Evolutionary conservation across 2,888 invertebrate genomes (phyloP), one percentile per base, ranked within the genome.

Genomic region (Caenorhabditis imperialis): DNA sequence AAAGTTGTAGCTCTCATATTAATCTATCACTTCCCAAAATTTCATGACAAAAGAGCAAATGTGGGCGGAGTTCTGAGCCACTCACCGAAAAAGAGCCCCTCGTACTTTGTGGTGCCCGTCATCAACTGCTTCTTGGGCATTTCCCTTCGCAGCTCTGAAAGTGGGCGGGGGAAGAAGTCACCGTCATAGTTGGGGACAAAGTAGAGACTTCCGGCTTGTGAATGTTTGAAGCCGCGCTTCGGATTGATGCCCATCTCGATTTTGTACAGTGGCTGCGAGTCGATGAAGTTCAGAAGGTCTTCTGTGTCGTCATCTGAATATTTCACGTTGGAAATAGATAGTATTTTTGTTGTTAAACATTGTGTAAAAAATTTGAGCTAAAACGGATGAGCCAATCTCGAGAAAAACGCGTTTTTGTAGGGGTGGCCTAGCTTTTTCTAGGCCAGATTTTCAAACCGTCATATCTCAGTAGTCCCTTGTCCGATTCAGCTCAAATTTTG

Each of bases 131-230:
- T 83, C 14, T 54, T 71, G 22, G 82, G 81, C 33, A 61, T 65
- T 23, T 81, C 74, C 33, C 47, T 61, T 27, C 82, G 27, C 48
- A 83, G 57, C 10, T 75, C 75, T 1, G 69, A 54, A 2, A 79
- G 30, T 16, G 79, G 72, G 35, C 57, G 62, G 2, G 83, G 83
- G 69, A 83, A 77, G 44, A 83, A 83, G 50, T 80, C 81, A 18
- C 81, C 82, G 45, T 83, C 83, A 14, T 60, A 50, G 10, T 71
- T 79, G 6, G 83, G 83, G 10, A 80, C 79, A 51, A 83, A 76
- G 22, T 80, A 73, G 23, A 83, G 50, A 27, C 62, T 70, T n/a
- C 77, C 78, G 2, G 77, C 48, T 42, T 76, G 75, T 7, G 79
- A 75, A 18, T 75, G 77, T 14, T 50, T 37, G 55, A 79, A 79